Percentiles rank a stretch among this genome's conserved stretches.
phyloP scores from a whole-genome alignment of 2,113 vertebrate genomes.

The Ciconia maguari region DNA sequence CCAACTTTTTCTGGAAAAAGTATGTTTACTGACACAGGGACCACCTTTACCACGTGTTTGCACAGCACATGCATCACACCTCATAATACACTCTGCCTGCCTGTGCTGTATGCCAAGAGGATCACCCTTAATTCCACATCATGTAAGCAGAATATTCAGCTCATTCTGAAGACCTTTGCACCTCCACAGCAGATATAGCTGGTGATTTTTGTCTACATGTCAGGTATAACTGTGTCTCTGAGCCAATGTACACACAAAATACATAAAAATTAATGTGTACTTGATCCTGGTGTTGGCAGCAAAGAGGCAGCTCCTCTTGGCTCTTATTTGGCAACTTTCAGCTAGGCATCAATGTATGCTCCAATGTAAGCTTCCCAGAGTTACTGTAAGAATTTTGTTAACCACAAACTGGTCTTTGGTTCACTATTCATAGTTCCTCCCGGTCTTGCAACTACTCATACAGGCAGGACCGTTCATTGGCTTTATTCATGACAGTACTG shows the following conservation, averaged over 20 bases:
- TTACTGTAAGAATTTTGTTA: constrained; percentile 54
- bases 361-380: constrained; percentile 24
- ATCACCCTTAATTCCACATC: background rate
- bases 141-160: background rate
- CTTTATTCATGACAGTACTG: background rate
- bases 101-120: background rate
- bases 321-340: constrained; percentile 42
- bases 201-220: constrained; percentile 40
- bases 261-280: constrained; percentile 46
- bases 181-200: background rate
- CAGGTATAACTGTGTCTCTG: background rate
- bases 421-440: background rate
- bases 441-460: background rate
- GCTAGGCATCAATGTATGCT: background rate
- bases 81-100: background rate
- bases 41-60: background rate
- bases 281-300: constrained; percentile 6
- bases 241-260: constrained; percentile 46
- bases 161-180: constrained; percentile 1
- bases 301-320: constrained; percentile 28
- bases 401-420: constrained; percentile 18
- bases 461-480: background rate
- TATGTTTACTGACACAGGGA: background rate
- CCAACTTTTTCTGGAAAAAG: background rate
- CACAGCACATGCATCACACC: background rate